Evolutionary conservation across 2,113 vertebrate genomes (phyloP).

Genomic region (Cariama cristata): DNA sequence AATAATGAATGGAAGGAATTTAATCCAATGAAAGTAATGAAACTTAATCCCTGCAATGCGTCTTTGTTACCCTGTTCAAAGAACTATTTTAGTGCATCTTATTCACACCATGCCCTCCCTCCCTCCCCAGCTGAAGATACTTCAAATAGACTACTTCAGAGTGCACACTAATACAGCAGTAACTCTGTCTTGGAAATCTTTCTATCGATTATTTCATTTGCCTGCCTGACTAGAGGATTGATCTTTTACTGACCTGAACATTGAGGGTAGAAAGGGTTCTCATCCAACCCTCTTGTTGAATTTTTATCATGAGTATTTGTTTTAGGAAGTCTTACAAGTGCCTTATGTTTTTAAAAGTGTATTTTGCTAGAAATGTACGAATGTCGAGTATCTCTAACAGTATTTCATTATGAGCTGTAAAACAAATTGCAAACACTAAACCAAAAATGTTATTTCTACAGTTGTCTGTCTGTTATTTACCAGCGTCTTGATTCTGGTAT

Average conservation of each 20-base stretch:
- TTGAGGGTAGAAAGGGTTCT: constrained; percentile 1
- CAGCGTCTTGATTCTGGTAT: fast-evolving
- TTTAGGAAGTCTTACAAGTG: constrained; percentile 64
- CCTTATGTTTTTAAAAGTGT: constrained; percentile 65
- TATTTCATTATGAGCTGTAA: constrained; percentile 69
- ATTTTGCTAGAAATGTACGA: constrained; percentile 56
- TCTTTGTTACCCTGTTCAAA: constrained; percentile 69
- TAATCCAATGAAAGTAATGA: constrained; percentile 70
- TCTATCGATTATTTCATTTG: constrained; percentile 38
- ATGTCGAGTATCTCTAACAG: constrained; percentile 44
- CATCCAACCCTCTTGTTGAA: background rate
- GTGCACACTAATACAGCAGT: constrained; percentile 20
- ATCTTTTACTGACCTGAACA: constrained; percentile 27
- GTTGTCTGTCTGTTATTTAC: constrained; percentile 40
- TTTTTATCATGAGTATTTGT: constrained; percentile 45
- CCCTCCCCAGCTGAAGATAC: background rate
- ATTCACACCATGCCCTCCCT: background rate
- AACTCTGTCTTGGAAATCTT: constrained; percentile 37
- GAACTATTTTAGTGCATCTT: constrained; percentile 59
- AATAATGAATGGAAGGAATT: constrained; percentile 65
- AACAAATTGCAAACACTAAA: constrained; percentile 63
- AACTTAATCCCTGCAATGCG: constrained; percentile 62
- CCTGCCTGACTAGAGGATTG: constrained; percentile 21
- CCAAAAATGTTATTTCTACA: constrained; percentile 3
- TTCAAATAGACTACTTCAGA: constrained; percentile 38